These are phyloP conservation scores for Nasonia oneida DNA, from an alignment of 2,888 invertebrate genomes.

Conservation along the genomic window DNA sequence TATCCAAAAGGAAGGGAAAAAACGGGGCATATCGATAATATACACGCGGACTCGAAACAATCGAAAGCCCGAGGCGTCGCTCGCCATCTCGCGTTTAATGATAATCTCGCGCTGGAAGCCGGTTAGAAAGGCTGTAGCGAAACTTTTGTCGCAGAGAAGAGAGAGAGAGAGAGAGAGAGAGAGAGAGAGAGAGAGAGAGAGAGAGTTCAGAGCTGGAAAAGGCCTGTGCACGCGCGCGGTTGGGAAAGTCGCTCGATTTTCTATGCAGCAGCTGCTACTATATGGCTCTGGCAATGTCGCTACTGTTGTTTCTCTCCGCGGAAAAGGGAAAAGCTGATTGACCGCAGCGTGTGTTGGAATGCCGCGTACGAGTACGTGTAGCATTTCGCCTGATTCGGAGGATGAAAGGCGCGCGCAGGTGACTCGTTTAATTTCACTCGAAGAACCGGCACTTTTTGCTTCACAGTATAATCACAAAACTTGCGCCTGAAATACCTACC, in stretches of 20 bases:
- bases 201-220: constrained; percentile 31
- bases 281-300: neutral
- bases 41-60: neutral
- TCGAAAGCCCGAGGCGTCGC: neutral
- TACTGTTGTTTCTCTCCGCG: neutral
- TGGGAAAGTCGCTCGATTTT: constrained; percentile 53
- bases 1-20: neutral
- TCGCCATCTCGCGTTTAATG: neutral
- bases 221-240: constrained; percentile 12
- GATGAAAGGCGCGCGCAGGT: neutral
- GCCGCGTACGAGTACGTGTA: neutral
- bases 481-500: no score
- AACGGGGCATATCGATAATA: neutral
- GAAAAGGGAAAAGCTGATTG: neutral
- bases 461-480: no score
- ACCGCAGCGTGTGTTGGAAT: neutral
- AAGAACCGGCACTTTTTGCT: no score
- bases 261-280: constrained; percentile 43
- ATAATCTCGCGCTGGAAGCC: neutral
- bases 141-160: constrained; percentile 5
- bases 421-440: neutral
- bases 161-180: neutral
- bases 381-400: neutral
- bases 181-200: neutral
- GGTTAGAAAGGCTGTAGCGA: constrained; percentile 5